These are phyloP conservation scores for Lepus americanus DNA, from an alignment of 2,113 vertebrate genomes.

Conservation along the genomic window DNA sequence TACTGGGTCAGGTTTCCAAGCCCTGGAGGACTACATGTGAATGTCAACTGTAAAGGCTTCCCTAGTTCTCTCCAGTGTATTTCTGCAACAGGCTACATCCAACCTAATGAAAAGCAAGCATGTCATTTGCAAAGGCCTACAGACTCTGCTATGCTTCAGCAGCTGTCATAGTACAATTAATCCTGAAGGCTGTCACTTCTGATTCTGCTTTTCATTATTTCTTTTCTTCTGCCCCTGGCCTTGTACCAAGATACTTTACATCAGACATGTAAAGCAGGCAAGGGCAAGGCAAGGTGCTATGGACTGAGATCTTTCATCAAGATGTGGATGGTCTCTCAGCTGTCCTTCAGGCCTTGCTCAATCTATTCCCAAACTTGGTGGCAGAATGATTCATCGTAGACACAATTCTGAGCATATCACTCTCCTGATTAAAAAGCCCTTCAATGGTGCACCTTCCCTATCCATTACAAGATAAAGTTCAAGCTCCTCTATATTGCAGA, in stretches of 20 bases:
- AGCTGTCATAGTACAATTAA: conserved; percentile 67
- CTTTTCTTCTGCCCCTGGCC: conserved; percentile 59
- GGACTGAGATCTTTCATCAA: conserved; percentile 41
- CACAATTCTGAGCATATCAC: neutral
- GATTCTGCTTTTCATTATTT: conserved; percentile 71
- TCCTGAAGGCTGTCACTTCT: conserved; percentile 67
- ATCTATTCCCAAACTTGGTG: conserved; percentile 14
- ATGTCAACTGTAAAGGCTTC: conserved; percentile 18
- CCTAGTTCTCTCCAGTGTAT: conserved; percentile 25
- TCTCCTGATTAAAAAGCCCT: conserved; percentile 50
- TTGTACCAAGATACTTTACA: conserved; percentile 45
- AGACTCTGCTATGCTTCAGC: conserved; percentile 55
- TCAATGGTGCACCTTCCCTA: neutral
- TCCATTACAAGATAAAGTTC: conserved; percentile 23
- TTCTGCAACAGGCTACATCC: conserved; percentile 46
- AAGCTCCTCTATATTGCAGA: neutral
- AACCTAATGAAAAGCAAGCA: conserved; percentile 48
- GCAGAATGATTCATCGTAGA: conserved; percentile 49
- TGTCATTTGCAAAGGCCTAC: conserved; percentile 47
- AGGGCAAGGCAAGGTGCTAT: conserved; percentile 10
- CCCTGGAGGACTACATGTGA: conserved; percentile 29
- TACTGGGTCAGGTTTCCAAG: conserved; percentile 28
- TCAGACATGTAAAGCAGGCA: conserved; percentile 56
- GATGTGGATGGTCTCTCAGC: neutral
- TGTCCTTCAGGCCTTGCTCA: neutral